These are phyloP conservation scores for Patella depressa DNA, from an alignment of 2,888 invertebrate species.

Conservation along the genomic window DNA sequence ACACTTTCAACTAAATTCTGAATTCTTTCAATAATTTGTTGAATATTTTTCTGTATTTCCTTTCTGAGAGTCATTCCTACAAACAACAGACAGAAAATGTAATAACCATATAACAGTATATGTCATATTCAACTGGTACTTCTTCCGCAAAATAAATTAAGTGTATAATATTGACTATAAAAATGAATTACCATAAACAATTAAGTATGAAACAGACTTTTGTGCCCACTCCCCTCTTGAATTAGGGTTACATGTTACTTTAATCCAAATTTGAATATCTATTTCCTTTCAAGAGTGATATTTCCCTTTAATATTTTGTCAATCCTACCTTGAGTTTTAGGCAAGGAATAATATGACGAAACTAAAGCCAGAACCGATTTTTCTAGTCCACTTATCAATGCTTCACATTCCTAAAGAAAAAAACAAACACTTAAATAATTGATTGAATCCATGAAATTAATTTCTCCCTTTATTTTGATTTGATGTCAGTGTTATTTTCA, in stretches of 20 bases:
- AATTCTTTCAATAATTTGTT: slow-evolving; percentile 39
- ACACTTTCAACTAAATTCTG: slow-evolving; percentile 41
- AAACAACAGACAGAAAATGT: background rate
- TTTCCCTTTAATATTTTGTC: no score
- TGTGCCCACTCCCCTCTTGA: no score
- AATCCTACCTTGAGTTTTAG: slow-evolving; percentile 55
- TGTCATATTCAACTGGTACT: background rate
- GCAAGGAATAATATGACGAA: slow-evolving; percentile 54
- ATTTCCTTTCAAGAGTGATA: no score
- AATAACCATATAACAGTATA: background rate
- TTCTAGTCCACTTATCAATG: slow-evolving; percentile 49
- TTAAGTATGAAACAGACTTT: no score
- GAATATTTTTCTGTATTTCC: slow-evolving; percentile 40
- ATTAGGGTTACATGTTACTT: no score
- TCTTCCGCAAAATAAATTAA: no score
- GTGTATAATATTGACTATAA: no score
- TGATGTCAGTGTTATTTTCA: no score
- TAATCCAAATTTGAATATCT: no score
- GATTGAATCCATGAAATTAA: background rate
- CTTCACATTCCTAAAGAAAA: slow-evolving; percentile 43
- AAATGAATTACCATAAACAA: no score
- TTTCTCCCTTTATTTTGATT: no score
- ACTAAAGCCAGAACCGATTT: slow-evolving; percentile 52
- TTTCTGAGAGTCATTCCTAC: slow-evolving; percentile 43
- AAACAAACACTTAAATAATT: background rate